These are phyloP conservation scores for Zosterops hypoxanthus DNA, from an alignment of 2,113 vertebrate genomes.

Conservation along the genomic window DNA sequence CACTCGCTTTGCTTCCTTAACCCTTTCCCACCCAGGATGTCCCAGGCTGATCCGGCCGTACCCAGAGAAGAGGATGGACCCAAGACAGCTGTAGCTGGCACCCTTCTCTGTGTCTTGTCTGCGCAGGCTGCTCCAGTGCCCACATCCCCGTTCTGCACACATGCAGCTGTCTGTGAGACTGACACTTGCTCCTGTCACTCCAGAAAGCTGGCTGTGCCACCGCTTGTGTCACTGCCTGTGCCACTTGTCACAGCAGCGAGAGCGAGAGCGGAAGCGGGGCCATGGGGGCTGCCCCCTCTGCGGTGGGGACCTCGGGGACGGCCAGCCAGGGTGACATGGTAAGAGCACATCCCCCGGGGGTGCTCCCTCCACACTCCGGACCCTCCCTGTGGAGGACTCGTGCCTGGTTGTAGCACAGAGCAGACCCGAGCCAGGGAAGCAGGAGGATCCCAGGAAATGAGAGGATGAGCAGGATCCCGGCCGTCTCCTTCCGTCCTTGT, in stretches of 20 bases:
- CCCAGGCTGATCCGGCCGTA: neutral
- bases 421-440: neutral
- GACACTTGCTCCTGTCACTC: constrained; percentile 37
- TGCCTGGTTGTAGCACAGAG: neutral
- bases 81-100: neutral
- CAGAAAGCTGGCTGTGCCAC: neutral
- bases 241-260: neutral
- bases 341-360: neutral
- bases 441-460: neutral
- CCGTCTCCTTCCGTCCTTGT: fast-evolving
- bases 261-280: fast-evolving
- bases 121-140: neutral
- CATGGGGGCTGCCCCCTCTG: neutral
- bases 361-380: fast-evolving
- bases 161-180: neutral
- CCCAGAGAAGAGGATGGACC: fast-evolving
- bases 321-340: neutral
- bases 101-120: neutral
- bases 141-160: fast-evolving
- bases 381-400: neutral
- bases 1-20: neutral
- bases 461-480: neutral
- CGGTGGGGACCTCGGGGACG: fast-evolving
- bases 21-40: neutral
- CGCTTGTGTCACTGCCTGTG: neutral